Base-by-base conservation (phyloP, 2,113 vertebrate genomes). In the Passer domesticus region DNA sequence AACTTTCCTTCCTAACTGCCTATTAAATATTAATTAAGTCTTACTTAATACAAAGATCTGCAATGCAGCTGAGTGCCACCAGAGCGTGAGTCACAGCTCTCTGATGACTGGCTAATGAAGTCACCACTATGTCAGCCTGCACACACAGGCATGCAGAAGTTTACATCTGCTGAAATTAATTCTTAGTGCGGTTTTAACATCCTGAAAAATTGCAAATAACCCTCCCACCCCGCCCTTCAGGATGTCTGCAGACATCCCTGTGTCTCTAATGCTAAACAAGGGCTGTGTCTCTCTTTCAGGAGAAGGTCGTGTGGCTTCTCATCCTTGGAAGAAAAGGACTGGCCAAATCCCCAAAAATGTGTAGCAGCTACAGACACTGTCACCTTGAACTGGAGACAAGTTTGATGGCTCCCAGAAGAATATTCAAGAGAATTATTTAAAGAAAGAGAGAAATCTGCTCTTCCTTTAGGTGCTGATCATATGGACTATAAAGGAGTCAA, bases 11-110 rank as follows among this genome's bases (percentile, higher is more conserved):
- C 60, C 82, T 95, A 94, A 95, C 63, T 93, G 82, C 76, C 90
- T 94, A 90, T 96, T 95, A 95, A 90, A 78, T 67, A 92, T 67
- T 59, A 83, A 83, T 89, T 14, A 64, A 50, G 33, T 56, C 72
- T 80, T 87, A 55, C 35, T 69, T 47, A 55, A 53, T 35, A 49
- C 8, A 5, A 14, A 8, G 19, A 73, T 55, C 55, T 80, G 62
- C 88, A 90, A 37, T 84, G 74, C 76, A 95, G 68, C 56, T 84
- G 70, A 62, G 76, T 70, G 44, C 46, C 44, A 70, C 50, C 89
- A 88, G 76, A 90, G 44, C 74, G 52, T 24, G 60, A 63, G 28
- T 19, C 43, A 66, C 31, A n/a, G 30, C 24, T 35, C 30, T 11
- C 31, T 35, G 69, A 30, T 72, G 49, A 5, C 44, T 52, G 56